Conservation (phyloP, 2,113 vertebrate genomes). For the Anolis carolinensis region DNA sequence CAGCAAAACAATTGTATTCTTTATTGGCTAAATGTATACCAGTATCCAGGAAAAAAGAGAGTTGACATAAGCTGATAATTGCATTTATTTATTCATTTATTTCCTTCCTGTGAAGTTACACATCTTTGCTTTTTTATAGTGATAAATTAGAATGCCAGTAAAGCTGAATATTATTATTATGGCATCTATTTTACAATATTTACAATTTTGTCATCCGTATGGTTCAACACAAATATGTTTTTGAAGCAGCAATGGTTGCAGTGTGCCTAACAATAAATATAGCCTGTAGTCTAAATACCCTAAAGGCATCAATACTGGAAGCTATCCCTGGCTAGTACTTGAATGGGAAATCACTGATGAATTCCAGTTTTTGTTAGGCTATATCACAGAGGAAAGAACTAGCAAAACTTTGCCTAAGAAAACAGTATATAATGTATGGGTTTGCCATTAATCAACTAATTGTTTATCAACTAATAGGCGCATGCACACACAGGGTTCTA, state of each 20-base stretch:
- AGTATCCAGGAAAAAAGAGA: background rate
- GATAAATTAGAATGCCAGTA: conserved; percentile 20
- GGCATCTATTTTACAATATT: background rate
- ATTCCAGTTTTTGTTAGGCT: too few species aligned
- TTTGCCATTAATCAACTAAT: too few species aligned
- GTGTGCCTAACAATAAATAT: background rate
- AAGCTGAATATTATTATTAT: conserved; percentile 11
- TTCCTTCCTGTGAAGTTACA: background rate
- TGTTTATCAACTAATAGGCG: too few species aligned
- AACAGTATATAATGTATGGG: too few species aligned
- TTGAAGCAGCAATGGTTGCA: background rate
- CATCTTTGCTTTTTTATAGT: conserved; percentile 8
- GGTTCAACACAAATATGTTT: conserved; percentile 36
- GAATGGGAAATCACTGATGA: too few species aligned
- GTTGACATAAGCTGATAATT: background rate
- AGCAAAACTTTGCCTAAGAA: too few species aligned
- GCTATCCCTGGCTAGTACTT: too few species aligned
- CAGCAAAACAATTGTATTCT: background rate
- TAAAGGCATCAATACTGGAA: too few species aligned
- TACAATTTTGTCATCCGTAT: background rate
- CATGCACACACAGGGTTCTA: background rate
- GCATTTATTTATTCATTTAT: background rate
- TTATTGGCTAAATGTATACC: background rate
- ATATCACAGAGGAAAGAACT: too few species aligned
- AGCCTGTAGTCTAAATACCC: too few species aligned